Conservation (phyloP, 2,113 vertebrate species). For the Falcunculus frontatus region DNA sequence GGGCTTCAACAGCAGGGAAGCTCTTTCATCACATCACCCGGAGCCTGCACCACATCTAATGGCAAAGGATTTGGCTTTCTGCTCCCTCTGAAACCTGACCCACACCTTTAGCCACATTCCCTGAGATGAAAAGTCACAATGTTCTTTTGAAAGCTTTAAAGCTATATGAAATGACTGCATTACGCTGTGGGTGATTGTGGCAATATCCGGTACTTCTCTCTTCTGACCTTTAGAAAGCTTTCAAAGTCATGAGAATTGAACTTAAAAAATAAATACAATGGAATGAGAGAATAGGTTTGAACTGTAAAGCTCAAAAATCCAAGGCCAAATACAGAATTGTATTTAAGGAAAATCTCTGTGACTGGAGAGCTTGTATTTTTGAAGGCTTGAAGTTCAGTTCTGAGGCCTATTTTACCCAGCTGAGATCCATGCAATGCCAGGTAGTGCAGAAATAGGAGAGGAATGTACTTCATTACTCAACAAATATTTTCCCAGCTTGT, state of each 20-base stretch:
- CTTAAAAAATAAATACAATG: slow-evolving; percentile 9
- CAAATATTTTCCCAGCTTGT: not conserved
- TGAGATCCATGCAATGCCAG: not conserved
- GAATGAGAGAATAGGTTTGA: not conserved
- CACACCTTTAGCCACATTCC: not conserved
- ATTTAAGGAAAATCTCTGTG: not conserved
- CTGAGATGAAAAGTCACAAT: not conserved
- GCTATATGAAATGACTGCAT: not conserved
- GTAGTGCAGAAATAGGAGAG: not conserved
- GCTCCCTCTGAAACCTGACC: not conserved
- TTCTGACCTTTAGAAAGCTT: slow-evolving; percentile 36
- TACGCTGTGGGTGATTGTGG: not conserved
- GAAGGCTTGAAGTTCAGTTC: not conserved
- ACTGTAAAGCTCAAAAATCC: not conserved
- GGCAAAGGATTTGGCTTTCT: not conserved
- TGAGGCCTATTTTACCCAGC: not conserved
- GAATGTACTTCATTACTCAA: not conserved
- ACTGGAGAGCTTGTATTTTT: not conserved
- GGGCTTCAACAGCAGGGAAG: not conserved
- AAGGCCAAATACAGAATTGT: not conserved
- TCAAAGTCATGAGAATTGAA: not conserved
- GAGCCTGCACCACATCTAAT: not conserved
- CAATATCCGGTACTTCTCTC: not conserved
- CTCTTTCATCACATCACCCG: not conserved
- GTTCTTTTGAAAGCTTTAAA: not conserved